Evolutionary conservation across 2,888 invertebrate genomes (phyloP), one percentile per base, ranked within the genome.

Genomic region (Osmoderma eremita): DNA sequence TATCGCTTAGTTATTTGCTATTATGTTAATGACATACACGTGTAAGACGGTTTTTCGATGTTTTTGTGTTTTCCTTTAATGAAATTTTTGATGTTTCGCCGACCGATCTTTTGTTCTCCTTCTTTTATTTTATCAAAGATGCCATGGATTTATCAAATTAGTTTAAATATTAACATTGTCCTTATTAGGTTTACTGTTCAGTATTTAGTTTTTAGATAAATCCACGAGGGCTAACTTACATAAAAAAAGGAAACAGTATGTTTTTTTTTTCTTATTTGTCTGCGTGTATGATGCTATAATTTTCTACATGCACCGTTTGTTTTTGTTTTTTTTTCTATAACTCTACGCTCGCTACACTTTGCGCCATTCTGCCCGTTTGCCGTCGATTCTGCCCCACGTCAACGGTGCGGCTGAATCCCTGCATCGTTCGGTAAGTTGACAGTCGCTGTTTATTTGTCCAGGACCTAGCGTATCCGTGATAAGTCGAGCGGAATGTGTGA

Each of bases 221-320:
- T 45, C 58, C 58, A 61, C 22, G 42, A 45, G 3, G 36, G 13
- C 17, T 45, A 61, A 17, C 58, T 36, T 45, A 17, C 36, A 61
- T 20, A 58, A 54, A 54, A 45, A 56, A 56, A 65, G 63, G 61
- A 65, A 67, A 53, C 36, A 67, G 36, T 67, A 48, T 67, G 42
- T 67, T 51, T 67, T 67, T 30, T 30, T 30, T 67, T 63, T 63
- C 63, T 67, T 67, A 63, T 68, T 64, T 51, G 65, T 67, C 54
- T 68, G 38, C 66, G 53, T 62, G 66, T 68, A 65, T 63, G 68
- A 68, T 65, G 64, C 67, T 78, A 80, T 78, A 79, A 78, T 81
- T 81, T 81, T 82, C 82, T 83, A 82, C 76, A 82, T 79, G 82
- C 83, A 82, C 82, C 80, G 75, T 83, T 83, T 82, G 79, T 81